These are phyloP conservation scores for Pollimyrus isidori DNA, from an alignment of 2,113 vertebrate genomes.

Conservation along the genomic window DNA sequence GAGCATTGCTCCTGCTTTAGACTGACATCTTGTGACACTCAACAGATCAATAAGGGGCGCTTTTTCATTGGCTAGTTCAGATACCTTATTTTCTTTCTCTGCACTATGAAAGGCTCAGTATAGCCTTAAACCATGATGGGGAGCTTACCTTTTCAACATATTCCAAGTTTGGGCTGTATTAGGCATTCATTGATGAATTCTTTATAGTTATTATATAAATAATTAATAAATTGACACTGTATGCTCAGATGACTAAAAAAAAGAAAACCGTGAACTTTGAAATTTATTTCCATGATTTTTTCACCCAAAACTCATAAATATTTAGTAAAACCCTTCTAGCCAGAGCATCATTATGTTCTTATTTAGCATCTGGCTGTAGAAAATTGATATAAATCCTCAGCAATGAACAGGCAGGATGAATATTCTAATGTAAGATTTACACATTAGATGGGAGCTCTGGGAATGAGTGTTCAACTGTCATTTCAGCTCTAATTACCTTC, in stretches of 20 bases:
- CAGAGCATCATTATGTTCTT: neutral
- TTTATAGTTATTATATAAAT: neutral
- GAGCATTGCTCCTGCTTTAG: neutral
- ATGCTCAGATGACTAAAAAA: neutral
- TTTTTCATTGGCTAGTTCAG: neutral
- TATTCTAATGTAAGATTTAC: neutral
- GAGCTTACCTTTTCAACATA: neutral
- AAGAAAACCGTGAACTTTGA: neutral
- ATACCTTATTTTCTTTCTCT: neutral
- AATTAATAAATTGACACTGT: neutral
- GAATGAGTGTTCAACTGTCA: constrained; percentile 6
- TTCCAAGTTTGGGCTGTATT: neutral
- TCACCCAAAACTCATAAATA: neutral
- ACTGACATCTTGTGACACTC: neutral
- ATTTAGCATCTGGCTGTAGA: neutral
- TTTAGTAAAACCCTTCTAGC: neutral
- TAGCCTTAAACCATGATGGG: neutral
- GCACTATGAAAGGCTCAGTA: neutral
- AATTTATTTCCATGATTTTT: constrained; percentile 10
- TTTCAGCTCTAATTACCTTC: constrained; percentile 1
- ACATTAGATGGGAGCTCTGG: constrained; percentile 2
- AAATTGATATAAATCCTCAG: neutral
- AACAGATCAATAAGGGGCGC: neutral
- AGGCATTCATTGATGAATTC: neutral
- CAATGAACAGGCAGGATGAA: neutral